Evolutionary conservation across 1,140 invertebrate genomes (phyloP).

Genomic region (Neuroterus valhalla): DNA sequence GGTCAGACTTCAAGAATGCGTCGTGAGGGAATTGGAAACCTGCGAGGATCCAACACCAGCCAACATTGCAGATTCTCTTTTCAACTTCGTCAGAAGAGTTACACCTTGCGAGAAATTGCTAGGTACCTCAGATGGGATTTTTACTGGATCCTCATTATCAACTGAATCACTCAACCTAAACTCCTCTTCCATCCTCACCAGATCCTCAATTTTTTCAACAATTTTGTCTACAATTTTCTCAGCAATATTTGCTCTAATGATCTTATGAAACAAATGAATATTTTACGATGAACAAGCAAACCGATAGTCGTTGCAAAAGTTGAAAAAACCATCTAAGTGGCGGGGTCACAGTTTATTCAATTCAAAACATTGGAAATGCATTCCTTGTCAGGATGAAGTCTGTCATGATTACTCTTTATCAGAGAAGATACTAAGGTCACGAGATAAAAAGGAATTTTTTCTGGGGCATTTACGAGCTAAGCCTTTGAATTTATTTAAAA

Average conservation of each 20-base stretch:
- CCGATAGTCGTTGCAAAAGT: too few relatives aligned
- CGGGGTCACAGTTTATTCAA: not conserved
- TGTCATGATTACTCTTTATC: too few relatives aligned
- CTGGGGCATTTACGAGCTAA: too few relatives aligned
- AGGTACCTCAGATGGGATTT: slow-evolving; percentile 1
- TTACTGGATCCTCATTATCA: not conserved
- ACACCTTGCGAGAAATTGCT: slow-evolving; percentile 79
- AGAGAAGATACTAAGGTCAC: too few relatives aligned
- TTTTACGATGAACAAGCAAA: too few relatives aligned
- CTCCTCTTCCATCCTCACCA: not conserved
- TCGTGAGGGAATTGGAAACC: slow-evolving; percentile 79
- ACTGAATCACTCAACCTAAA: not conserved
- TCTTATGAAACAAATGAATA: not conserved
- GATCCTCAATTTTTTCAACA: not conserved
- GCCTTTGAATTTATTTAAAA: too few relatives aligned
- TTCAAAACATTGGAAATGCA: not conserved
- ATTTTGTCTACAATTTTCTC: too few relatives aligned
- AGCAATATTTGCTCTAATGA: not conserved
- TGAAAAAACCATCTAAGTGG: not conserved
- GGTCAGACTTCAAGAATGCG: slow-evolving; percentile 78
- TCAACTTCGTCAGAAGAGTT: slow-evolving; percentile 82
- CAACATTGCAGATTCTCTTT: slow-evolving; percentile 85
- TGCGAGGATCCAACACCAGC: slow-evolving; percentile 85
- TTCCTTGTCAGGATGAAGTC: not conserved
- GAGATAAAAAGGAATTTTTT: too few relatives aligned